Evolutionary conservation across 2,113 vertebrate species (phyloP).

Genomic region (Urocynchramus pylzowi): DNA sequence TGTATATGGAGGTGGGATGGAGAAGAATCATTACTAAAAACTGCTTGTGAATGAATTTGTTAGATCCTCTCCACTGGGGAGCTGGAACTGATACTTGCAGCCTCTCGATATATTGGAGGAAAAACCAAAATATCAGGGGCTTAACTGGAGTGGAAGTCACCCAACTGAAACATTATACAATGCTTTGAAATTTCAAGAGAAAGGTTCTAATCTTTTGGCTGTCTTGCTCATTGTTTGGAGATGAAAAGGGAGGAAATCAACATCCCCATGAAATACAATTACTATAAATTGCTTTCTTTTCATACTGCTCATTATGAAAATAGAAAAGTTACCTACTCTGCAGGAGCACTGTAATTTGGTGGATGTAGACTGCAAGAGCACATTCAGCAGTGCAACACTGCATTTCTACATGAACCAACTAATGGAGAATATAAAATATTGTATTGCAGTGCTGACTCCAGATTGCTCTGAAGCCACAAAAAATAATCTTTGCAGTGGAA

Average conservation of each 20-base stretch:
- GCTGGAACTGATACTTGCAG: neutral
- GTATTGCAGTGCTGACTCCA: neutral
- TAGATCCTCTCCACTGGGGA: neutral
- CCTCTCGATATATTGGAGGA: neutral
- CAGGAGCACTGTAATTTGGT: neutral
- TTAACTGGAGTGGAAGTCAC: conserved; percentile 52
- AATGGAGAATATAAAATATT: neutral
- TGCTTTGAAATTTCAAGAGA: conserved; percentile 68
- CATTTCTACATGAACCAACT: neutral
- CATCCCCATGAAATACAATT: conserved; percentile 44
- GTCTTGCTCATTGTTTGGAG: conserved; percentile 71
- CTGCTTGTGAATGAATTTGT: conserved; percentile 10
- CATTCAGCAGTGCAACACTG: neutral
- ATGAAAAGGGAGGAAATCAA: conserved; percentile 74
- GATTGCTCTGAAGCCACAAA: neutral
- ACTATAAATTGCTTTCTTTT: conserved; percentile 37
- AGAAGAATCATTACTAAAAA: neutral
- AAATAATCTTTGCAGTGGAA: neutral
- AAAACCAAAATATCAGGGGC: neutral
- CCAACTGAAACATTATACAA: conserved; percentile 55
- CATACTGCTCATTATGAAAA: conserved; percentile 1
- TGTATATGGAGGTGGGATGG: neutral
- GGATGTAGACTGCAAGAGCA: neutral
- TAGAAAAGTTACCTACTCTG: neutral
- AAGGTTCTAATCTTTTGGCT: conserved; percentile 59